Conservation (phyloP, 2,113 vertebrate genomes). For the Glareola pratincola region DNA sequence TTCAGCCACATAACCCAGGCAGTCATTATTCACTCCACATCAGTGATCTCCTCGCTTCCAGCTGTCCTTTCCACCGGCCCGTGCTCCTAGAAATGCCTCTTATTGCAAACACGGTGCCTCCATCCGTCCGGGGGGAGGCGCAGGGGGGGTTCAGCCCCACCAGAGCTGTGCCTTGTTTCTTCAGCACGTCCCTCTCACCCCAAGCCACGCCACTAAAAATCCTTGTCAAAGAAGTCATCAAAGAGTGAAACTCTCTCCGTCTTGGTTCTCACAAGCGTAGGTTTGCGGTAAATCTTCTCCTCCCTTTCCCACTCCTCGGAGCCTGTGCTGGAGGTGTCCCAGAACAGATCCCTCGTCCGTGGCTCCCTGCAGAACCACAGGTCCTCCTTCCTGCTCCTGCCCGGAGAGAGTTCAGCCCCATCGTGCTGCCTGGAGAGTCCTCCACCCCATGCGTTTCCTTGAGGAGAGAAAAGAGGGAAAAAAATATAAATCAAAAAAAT, state of each 20-base stretch:
- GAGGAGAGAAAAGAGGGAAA: background rate
- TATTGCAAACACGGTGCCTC: accelerated
- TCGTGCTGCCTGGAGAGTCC: background rate
- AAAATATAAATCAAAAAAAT: no score
- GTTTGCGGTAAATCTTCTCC: background rate
- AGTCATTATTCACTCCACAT: background rate
- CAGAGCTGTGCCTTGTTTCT: background rate
- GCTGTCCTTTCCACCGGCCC: background rate
- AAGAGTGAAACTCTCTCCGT: conserved; percentile 72
- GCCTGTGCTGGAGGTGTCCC: conserved; percentile 76
- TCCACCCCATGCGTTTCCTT: conserved; percentile 30
- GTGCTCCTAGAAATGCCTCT: accelerated
- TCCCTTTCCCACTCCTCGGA: conserved; percentile 49
- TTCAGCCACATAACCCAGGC: background rate
- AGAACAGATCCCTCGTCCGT: conserved; percentile 63
- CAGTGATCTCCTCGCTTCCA: background rate
- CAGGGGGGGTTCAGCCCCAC: background rate
- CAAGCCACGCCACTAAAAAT: background rate
- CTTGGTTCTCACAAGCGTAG: conserved; percentile 74
- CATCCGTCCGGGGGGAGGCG: background rate
- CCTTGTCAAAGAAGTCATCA: conserved; percentile 73
- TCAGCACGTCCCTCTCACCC: background rate
- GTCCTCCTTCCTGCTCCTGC: conserved; percentile 49
- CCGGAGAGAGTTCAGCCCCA: background rate
- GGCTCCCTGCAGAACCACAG: conserved; percentile 68